Percentiles rank a stretch among this genome's conserved stretches.
These are phyloP conservation scores for Cisticola juncidis DNA, from an alignment of 2,113 vertebrate species.

Conservation along the genomic window DNA sequence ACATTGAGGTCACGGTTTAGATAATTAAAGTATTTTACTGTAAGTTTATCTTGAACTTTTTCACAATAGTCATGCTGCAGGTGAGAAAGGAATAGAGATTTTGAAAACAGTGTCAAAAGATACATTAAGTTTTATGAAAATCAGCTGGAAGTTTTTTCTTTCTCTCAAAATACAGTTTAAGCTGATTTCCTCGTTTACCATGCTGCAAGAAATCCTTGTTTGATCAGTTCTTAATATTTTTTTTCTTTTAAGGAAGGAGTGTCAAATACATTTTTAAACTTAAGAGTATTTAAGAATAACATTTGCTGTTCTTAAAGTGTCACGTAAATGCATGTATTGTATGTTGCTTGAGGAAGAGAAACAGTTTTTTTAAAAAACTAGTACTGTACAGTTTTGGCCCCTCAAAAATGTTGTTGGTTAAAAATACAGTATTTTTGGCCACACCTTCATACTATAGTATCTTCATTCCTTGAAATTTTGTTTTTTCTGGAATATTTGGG, in stretches of 20 bases:
- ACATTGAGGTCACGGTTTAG: background rate
- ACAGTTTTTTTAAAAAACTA: conserved; percentile 26
- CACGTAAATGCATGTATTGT: conserved; percentile 77
- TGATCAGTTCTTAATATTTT: conserved; percentile 23
- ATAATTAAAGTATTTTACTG: background rate
- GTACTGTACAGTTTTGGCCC: conserved; percentile 64
- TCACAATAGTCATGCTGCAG: background rate
- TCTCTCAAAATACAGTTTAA: conserved; percentile 23
- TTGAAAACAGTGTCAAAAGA: conserved; percentile 2
- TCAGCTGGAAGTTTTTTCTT: background rate
- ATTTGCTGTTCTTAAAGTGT: conserved; percentile 74
- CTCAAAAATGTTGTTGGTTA: conserved; percentile 73
- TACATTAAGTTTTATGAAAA: background rate
- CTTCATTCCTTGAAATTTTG: conserved; percentile 67
- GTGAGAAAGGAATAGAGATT: background rate
- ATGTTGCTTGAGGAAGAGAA: conserved; percentile 67
- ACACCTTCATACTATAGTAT: conserved; percentile 65
- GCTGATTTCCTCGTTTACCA: conserved; percentile 8
- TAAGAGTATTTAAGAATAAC: conserved; percentile 75
- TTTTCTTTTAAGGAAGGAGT: background rate
- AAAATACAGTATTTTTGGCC: conserved; percentile 78
- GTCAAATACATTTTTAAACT: conserved; percentile 72
- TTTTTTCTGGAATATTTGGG: conserved; percentile 55
- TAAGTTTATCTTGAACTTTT: conserved; percentile 22
- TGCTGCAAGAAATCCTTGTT: conserved; percentile 55